Base-by-base conservation (phyloP, 2,888 invertebrate genomes). In the Drosophila yooni region DNA sequence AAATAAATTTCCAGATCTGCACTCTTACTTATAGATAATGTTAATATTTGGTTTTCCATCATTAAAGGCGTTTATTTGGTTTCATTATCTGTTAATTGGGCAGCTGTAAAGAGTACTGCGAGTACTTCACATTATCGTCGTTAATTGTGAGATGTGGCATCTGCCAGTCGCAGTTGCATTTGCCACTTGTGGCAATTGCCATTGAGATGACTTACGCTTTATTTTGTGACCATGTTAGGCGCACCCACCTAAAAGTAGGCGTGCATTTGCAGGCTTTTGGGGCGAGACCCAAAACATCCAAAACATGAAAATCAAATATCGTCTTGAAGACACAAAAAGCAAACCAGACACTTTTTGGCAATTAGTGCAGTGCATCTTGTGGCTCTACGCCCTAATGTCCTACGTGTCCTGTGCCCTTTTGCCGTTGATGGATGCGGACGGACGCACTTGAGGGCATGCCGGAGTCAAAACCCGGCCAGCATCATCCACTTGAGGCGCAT, bases 281-380 rank as follows among this genome's bases (percentile, higher is more conserved):
- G 88, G 79, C 82, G 88, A 59, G 18, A 56, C 83, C 67, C 31
- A 79, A 82, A 46, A 75, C 88, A 88, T 89, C 81, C 79, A 84
- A 89, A 89, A 89, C 86, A 86, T 69, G 85, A 79, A 86, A 86
- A 89, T 86, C 89, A 85, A 89, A 86, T 85, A 87, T 82, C 84
- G 27, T 50, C 62, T 68, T 46, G 46, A 15, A 46, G 4, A 38
- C 36, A 56, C 18, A 36, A 71, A 61, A 38, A 31, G 21, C 48
- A 67, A 67, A 29, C 31, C 67, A 56, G 74, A 77, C 81, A 70
- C 65, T 74, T 79, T 81, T 81, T 69, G 69, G 79, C 79, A 81
- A 82, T 79, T 82, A 82, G 79, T 79, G 52, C 54, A 61, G 59
- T 31, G 31, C 63, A 36, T 51, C 43, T 34, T 59, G 36, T 34